Conservation (phyloP, 2,888 invertebrate species). For the Agapostemon virescens region DNA sequence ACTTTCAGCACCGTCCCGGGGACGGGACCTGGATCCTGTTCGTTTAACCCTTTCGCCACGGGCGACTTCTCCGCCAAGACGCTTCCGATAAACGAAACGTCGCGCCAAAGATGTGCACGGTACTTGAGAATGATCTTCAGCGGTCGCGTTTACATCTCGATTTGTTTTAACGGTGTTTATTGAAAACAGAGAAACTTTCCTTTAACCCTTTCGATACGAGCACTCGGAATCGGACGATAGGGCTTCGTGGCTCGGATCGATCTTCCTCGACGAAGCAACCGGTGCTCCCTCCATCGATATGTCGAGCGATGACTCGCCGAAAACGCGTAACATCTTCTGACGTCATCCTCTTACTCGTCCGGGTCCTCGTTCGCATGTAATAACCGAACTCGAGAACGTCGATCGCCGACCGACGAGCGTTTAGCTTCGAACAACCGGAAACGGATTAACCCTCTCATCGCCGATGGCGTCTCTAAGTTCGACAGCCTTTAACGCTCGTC, state of each 20-base stretch:
- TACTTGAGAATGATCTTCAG: no score
- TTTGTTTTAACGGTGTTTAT: no score
- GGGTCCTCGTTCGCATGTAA: neutral
- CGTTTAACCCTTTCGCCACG: no score
- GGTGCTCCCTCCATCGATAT: neutral
- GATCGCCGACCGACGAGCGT: neutral
- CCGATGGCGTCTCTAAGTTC: neutral
- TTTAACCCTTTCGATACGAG: no score
- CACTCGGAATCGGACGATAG: neutral
- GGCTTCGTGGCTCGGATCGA: neutral
- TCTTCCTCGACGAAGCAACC: neutral
- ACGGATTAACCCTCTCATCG: neutral
- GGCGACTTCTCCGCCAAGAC: no score
- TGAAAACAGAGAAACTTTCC: no score
- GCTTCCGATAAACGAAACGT: no score
- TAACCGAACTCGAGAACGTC: neutral
- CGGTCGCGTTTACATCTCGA: no score
- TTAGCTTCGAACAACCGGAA: neutral
- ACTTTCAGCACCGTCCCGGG: neutral
- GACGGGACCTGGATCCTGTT: neutral
- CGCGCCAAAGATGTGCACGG: no score
- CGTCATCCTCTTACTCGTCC: conserved; percentile 12
- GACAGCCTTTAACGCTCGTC: neutral
- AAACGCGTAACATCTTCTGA: conserved; percentile 21
- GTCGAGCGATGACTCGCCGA: conserved; percentile 26